phyloP scores from a whole-genome alignment of 2,797 vertebrate species.

The Glossophaga mutica region DNA sequence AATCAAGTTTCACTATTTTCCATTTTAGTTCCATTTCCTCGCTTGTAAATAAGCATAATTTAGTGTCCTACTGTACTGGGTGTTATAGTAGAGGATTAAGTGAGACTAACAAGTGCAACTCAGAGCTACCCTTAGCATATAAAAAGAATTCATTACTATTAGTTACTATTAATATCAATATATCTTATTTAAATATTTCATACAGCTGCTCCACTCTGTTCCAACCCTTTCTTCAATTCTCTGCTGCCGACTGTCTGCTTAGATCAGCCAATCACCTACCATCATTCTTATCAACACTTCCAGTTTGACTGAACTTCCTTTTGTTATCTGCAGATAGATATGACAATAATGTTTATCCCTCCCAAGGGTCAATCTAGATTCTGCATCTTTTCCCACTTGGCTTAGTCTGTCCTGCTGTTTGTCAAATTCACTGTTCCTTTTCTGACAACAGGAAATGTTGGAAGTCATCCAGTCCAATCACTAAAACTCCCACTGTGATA shows the following conservation, averaged over 20 bases:
- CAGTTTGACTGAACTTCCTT: neutral
- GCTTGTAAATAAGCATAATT: neutral
- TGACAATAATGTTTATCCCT: neutral
- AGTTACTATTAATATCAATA: neutral
- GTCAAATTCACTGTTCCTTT: slow-evolving; percentile 49
- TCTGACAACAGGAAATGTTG: slow-evolving; percentile 51
- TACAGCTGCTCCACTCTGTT: neutral
- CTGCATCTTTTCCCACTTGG: slow-evolving; percentile 14
- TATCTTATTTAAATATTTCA: neutral
- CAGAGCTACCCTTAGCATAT: neutral
- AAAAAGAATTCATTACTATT: neutral
- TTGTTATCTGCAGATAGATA: neutral
- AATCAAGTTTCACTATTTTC: neutral
- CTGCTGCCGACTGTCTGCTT: neutral
- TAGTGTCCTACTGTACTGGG: neutral
- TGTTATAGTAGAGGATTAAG: neutral
- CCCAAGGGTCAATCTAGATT: neutral
- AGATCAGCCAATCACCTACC: neutral
- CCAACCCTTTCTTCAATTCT: neutral
- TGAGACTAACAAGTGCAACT: neutral
- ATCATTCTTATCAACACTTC: neutral
- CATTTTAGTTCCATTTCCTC: neutral
- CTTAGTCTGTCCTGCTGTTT: slow-evolving; percentile 59
- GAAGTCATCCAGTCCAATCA: slow-evolving; percentile 45
- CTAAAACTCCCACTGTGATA: slow-evolving; percentile 23